Evolutionary conservation across 2,888 invertebrate species (phyloP), one percentile per base, ranked within the genome.

Genomic region (Ormyrus labotus): DNA sequence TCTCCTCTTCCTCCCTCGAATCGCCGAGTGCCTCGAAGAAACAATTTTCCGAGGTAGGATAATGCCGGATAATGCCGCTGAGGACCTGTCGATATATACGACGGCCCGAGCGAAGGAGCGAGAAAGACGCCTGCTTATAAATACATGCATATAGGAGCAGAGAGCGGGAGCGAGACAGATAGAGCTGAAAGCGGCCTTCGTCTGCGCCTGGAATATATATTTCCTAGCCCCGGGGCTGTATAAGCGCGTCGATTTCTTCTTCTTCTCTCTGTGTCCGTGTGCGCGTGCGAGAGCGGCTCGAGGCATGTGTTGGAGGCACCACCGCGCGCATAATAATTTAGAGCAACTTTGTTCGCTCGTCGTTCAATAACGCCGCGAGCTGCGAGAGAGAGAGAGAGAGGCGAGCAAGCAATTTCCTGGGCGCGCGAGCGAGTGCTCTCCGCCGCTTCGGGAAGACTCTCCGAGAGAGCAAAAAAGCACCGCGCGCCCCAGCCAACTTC

Each of bases 361-460:
- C 84, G 84, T 85, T 85, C 85, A 84, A 86, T 85, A 86, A 84
- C 83, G 84, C 85, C 83, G 84, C 82, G 84, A 84, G 84, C 84
- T 83, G 83, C 82, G 78, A 47, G 78, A 78, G 77, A 83, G 83
- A 34, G 69, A 48, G 53, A 19, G 19, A 63, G 63, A 63, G 11
- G 55, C 7, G 63, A 69, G 74, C 60, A 71, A 67, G 75, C 60
- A 71, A 80, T 72, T 78, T 78, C 78, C 78, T 72, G 72, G 72
- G 55, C 70, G 19, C 50, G n/a, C 45, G 75, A 0, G 47, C 0
- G 19, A 45, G n/a, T 1, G 0, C 19, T 19, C 19, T 19, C 19
- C 19, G 19, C 19, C 19, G 19, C 19, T 19, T 19, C 19, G 19
- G 19, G 19, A 19, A 19, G 19, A 19, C 19, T 19, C 19, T 19